Evolutionary conservation across 2,888 invertebrate species (phyloP), one percentile per base, ranked within the genome.

Genomic region (Oeneis ivallda): DNA sequence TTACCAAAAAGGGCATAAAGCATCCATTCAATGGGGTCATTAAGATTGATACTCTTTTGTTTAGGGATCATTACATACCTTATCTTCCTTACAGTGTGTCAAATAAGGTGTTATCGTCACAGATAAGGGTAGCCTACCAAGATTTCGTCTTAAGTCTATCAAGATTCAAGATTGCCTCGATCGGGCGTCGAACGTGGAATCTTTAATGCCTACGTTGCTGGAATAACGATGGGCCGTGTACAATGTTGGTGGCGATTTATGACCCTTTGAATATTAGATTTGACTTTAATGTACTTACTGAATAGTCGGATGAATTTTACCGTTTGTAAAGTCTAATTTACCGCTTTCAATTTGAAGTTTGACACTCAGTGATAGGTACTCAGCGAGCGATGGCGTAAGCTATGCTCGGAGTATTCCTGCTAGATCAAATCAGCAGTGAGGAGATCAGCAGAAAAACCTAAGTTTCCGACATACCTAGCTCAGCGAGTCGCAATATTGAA

Each of bases 181-280:
- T 39, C 43, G 26, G 37, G 61, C 45, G 17, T 58, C 57, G 58
- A 61, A 67, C 58, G 67, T 64, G 60, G 67, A 56, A 67, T 67
- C 62, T 26, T 15, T 57, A 62, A 62, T 64, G 50, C 32, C 13
- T n/a, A 17, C 57, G 52, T 34, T 41, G 52, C 39, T 53, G 26
- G 64, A 67, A 67, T 67, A 67, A 37, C 62, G 64, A 67, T 64
- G 32, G 52, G 39, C 52, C 43, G 47, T 58, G 57, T 47, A 52
- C 41, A 10, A n/a, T 37, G 37, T 61, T 50, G 41, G 54, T 54
- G 15, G 67, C 54, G 37, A 67, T 67, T 64, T 67, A 67, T 62
- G 58, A 52, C 41, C 58, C 61, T 67, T 67, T 45, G n/a, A 19
- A 45, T 45, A 19, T 26, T 32, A 43, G 13, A 32, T n/a, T 15